Base-by-base conservation (phyloP, 2,888 invertebrate genomes). In the Drosophila engyochracea region DNA sequence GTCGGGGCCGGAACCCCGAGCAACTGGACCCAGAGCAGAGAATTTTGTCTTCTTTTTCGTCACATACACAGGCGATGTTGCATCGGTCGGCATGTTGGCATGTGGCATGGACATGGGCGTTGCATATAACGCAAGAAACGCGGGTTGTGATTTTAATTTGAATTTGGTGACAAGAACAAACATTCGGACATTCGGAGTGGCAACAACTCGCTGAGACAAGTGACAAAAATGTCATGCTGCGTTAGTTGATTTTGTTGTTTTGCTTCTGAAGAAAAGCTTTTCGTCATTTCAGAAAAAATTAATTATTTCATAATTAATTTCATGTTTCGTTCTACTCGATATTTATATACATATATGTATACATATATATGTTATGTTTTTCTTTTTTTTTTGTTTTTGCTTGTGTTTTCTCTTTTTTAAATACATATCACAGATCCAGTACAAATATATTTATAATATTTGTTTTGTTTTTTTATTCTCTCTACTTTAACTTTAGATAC, bases 361-460 rank as follows among this genome's bases (percentile, higher is more conserved):
- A 80, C 74, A 70, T 70, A 76, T 74, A 74, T 75, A 70, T 76
- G 47, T 74, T 82, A 35, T 35, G 69, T 63, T 69, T 71, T 82
- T n/a, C 71, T 69, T 68, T 75, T 82, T 72, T 69, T 68, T 75
- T 81, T 82, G 78, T 52, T 68, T 82, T 76, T 35, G 53, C 61
- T 61, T 76, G 82, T 79, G 64, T 70, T 85, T 76, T 81, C 62
- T 79, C 54, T 60, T 69, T 57, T 78, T 89, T 92, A 79, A 93
- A 92, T 93, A 93, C 93, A 93, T 93, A 93, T 93, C 93, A 93
- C 93, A 93, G 93, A 93, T 93, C 91, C 93, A 93, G 93, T 92
- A 92, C 92, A 91, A 92, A 85, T 85, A 89, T 84, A 82, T 71
- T 69, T 61, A 84, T 89, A 63, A 79, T 71, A 91, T 91, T 91